phyloP scores from a whole-genome alignment of 2,888 invertebrate species.

The Thecocarcelia acutangulata region DNA sequence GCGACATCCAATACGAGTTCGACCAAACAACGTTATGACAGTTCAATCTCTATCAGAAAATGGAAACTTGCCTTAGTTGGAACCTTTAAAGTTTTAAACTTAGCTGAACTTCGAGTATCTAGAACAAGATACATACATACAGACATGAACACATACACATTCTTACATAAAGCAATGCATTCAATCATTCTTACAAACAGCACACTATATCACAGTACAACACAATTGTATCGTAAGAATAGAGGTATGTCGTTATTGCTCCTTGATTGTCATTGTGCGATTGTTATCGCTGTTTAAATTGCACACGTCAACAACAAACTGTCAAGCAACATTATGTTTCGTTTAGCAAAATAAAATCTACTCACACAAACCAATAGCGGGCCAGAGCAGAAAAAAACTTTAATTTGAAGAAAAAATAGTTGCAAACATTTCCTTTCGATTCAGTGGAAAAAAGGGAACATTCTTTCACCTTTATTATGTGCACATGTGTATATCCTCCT shows the following conservation, averaged over 20 bases:
- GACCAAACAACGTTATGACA: no score
- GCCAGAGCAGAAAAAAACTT: slow-evolving; percentile 16
- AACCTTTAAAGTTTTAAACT: not conserved
- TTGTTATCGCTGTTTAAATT: slow-evolving; percentile 75
- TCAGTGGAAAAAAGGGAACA: slow-evolving; percentile 56
- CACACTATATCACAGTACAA: slow-evolving; percentile 25
- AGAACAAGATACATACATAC: slow-evolving; percentile 1
- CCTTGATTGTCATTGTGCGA: slow-evolving; percentile 71
- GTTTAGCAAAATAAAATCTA: slow-evolving; percentile 33
- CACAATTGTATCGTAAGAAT: slow-evolving; percentile 53
- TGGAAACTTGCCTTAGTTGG: not conserved
- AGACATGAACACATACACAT: slow-evolving; percentile 12
- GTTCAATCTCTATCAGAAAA: no score
- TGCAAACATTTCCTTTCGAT: slow-evolving; percentile 58
- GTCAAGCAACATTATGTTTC: slow-evolving; percentile 71
- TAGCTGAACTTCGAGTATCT: slow-evolving; percentile 9
- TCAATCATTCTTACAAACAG: slow-evolving; percentile 35
- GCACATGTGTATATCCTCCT: not conserved
- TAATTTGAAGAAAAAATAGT: slow-evolving; percentile 32
- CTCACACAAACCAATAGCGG: slow-evolving; percentile 24
- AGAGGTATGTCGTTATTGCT: slow-evolving; percentile 69
- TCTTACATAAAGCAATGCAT: slow-evolving; percentile 6
- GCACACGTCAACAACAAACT: slow-evolving; percentile 74
- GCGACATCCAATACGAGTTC: no score
- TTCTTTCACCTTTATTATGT: slow-evolving; percentile 61